phyloP scores from a whole-genome alignment of 1,140 invertebrate species.

The Pogonomyrmex californicus region DNA sequence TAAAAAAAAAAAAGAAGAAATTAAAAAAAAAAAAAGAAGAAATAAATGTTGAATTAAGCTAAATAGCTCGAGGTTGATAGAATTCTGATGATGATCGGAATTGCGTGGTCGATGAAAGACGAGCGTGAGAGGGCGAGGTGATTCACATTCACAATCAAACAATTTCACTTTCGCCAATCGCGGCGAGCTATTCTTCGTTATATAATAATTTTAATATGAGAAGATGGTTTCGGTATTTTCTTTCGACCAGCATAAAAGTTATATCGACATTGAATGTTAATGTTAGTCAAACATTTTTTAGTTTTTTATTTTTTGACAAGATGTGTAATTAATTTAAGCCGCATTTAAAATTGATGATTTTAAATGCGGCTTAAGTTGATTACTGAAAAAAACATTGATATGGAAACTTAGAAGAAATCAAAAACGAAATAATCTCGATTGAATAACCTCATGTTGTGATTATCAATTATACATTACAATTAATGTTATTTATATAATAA shows the following conservation, averaged over 20 bases:
- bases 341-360: too few relatives aligned
- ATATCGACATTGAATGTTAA: constrained; percentile 30
- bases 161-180: constrained; percentile 55
- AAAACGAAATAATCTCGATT: background rate
- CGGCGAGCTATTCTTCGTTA: constrained; percentile 49
- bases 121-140: constrained; percentile 15
- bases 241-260: constrained; percentile 28
- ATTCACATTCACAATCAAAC: constrained; percentile 66
- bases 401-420: background rate
- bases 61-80: background rate
- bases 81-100: constrained; percentile 42
- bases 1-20: background rate
- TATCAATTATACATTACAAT: too few relatives aligned
- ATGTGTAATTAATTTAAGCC: too few relatives aligned
- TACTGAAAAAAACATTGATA: background rate
- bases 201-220: constrained; percentile 72
- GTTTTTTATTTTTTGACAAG: constrained; percentile 57
- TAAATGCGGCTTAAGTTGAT: background rate
- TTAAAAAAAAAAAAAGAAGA: background rate
- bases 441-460: background rate
- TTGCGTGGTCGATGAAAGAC: constrained; percentile 34
- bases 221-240: constrained; percentile 54
- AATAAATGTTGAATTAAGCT: background rate
- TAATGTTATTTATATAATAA: constrained; percentile 6
- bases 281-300: constrained; percentile 49